Evolutionary conservation across 1,140 invertebrate genomes (phyloP), one percentile per base, ranked within the genome.

Genomic region (Calliphora vicina): DNA sequence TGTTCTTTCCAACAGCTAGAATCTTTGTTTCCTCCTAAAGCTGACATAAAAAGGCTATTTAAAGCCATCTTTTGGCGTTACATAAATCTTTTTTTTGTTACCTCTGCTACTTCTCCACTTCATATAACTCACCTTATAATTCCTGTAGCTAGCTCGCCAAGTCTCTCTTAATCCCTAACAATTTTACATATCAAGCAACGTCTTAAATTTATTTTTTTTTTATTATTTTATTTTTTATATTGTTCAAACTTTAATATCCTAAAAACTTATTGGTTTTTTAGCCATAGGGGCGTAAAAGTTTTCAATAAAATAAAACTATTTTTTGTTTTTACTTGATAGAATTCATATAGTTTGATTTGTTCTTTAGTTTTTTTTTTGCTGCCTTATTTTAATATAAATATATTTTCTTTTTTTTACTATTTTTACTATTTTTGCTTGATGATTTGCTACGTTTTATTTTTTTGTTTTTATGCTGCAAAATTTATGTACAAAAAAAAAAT

Each of bases 271-370:
- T 67, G 61, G 61, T 67, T 67, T 67, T 67, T 23, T 23, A 67
- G 61, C 61, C 61, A 67, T 67, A 67, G 61, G 61, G 61, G 61
- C 61, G 61, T 67, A 67, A 67, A 67, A 67, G 61, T 67, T 67
- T 67, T 20, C 20, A n/a, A 23, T 67, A 67, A 67, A 23, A 67
- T 67, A 67, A 67, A 67, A 67, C n/a, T 23, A 23, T n/a, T n/a
- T 23, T 67, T 23, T 67, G n/a, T 67, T 67, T 23, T 67, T 23
- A 23, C 61, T 67, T 67, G 0, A 67, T 8, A 67, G 20, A 67
- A 67, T 67, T 67, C 20, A 5, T 20, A 23, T 67, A 67, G 61
- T 67, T 67, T 67, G 61, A 23, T 67, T 67, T 67, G 61, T 23
- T 67, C 20, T 57, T 2, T 57, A 57, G 5, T 15, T 57, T 57